These are phyloP conservation scores for Rhinella marina DNA, from an alignment of 2,797 vertebrate species.

Conservation along the genomic window DNA sequence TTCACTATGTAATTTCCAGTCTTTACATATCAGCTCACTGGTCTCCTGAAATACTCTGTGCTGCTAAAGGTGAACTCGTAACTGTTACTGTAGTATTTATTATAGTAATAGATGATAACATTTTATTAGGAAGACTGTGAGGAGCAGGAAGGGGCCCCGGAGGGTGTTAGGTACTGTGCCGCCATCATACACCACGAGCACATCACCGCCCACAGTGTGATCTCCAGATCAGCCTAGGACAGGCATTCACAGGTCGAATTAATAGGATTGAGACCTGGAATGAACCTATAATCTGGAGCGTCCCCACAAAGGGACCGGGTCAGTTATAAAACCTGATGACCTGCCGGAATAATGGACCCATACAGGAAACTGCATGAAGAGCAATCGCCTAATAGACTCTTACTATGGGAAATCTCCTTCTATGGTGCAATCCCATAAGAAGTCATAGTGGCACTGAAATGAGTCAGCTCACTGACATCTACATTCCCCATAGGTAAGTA, in stretches of 20 bases:
- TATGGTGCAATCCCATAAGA: too few relatives aligned
- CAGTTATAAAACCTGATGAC: conserved; percentile 14
- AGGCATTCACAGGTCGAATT: neutral
- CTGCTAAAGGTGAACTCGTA: neutral
- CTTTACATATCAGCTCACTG: neutral
- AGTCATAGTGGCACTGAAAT: too few relatives aligned
- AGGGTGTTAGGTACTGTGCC: neutral
- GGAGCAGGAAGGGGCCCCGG: neutral
- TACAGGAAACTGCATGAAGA: neutral
- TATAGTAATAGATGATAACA: too few relatives aligned
- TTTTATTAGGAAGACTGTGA: too few relatives aligned
- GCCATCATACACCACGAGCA: neutral
- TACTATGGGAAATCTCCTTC: too few relatives aligned
- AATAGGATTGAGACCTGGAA: conserved; percentile 20
- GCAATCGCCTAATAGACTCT: too few relatives aligned
- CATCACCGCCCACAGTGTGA: neutral
- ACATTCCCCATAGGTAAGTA: too few relatives aligned
- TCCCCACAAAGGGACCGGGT: neutral
- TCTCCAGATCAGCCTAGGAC: neutral
- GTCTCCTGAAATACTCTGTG: neutral
- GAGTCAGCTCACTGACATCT: too few relatives aligned
- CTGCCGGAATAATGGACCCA: neutral
- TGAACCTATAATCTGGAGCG: conserved; percentile 3
- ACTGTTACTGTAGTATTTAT: neutral
- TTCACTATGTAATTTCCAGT: too few relatives aligned